A percentile compares a stretch with the other conserved stretches of the same genome.
These are phyloP conservation scores for Nymphalis c-album DNA, from an alignment of 2,888 invertebrate species.

Conservation along the genomic window DNA sequence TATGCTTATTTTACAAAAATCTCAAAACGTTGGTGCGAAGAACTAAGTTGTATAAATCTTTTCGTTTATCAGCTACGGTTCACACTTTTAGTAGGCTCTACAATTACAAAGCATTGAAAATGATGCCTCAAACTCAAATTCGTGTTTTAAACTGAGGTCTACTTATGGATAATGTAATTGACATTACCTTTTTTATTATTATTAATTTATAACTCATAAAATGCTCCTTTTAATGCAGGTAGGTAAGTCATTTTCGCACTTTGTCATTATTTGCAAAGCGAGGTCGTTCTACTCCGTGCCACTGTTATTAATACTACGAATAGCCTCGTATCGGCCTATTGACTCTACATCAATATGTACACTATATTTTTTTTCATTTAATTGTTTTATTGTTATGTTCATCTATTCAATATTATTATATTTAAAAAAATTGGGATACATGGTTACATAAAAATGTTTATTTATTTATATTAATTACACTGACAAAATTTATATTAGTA, in stretches of 20 bases:
- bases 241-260: slow-evolving; percentile 21
- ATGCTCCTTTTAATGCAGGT: not conserved
- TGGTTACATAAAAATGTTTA: not conserved
- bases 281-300: slow-evolving; percentile 46
- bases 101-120: no score
- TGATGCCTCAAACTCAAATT: no score
- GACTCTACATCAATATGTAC: not conserved
- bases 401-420: not conserved
- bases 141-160: no score
- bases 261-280: slow-evolving; percentile 33
- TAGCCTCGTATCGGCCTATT: slow-evolving; percentile 27
- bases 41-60: not conserved
- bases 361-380: slow-evolving; percentile 2
- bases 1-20: no score
- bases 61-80: not conserved
- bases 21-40: no score
- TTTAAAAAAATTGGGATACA: not conserved
- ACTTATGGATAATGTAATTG: no score
- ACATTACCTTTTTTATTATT: no score
- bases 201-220: not conserved
- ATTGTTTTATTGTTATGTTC: not conserved
- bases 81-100: no score
- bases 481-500: no score
- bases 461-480: no score
- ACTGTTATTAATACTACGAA: slow-evolving; percentile 30